Conservation (phyloP, 2,888 invertebrate species). For the Sturmia bella region DNA sequence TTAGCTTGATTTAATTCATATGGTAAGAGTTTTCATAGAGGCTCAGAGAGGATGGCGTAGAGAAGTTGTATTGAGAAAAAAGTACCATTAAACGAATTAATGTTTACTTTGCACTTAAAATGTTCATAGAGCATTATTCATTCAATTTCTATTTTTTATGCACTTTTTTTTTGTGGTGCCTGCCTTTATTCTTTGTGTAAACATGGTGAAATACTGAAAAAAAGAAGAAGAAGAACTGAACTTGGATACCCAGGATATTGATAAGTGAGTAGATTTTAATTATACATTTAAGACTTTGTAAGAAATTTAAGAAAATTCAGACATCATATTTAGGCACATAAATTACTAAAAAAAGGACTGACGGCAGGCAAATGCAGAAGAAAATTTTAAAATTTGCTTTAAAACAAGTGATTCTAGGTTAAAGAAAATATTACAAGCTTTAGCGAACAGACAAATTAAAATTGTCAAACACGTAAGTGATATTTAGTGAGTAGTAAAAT, state of each 20-base stretch:
- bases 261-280: slow-evolving; percentile 43
- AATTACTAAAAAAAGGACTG: slow-evolving; percentile 16
- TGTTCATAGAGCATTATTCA: slow-evolving; percentile 68
- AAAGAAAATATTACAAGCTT: no score
- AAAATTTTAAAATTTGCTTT: no score
- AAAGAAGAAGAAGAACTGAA: slow-evolving; percentile 26
- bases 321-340: not conserved
- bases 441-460: no score
- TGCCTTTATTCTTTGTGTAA: slow-evolving; percentile 38
- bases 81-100: slow-evolving; percentile 77
- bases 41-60: not conserved
- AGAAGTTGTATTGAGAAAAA: slow-evolving; percentile 36
- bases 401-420: no score
- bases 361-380: no score
- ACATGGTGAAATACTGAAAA: slow-evolving; percentile 14
- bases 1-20: slow-evolving; percentile 69
- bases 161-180: not conserved
- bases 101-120: slow-evolving; percentile 77
- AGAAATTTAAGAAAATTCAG: not conserved
- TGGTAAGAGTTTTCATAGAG: slow-evolving; percentile 46
- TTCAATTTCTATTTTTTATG: slow-evolving; percentile 53
- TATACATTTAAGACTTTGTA: not conserved
- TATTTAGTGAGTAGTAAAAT: no score
- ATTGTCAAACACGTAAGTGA: no score
- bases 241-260: slow-evolving; percentile 17